Evolutionary conservation across 1,140 invertebrate species (phyloP).

Genomic region (Arctopsyche grandis): DNA sequence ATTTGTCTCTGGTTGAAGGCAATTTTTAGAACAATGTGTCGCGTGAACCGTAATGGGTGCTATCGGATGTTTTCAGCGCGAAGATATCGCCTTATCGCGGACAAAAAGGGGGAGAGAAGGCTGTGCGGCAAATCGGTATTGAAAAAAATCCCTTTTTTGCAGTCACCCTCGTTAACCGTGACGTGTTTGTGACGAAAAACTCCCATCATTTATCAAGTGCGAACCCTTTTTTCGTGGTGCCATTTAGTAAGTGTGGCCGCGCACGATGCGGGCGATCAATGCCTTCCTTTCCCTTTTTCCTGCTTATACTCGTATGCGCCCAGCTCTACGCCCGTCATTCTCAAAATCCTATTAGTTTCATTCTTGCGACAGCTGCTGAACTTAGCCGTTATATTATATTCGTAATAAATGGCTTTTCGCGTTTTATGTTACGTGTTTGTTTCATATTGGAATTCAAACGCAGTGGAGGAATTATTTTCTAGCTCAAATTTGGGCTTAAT

Average conservation of each 20-base stretch:
- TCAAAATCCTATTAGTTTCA: conserved; percentile 22
- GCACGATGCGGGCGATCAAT: conserved; percentile 16
- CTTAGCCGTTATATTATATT: background rate
- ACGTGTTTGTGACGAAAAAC: conserved; percentile 27
- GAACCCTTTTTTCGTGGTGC: conserved; percentile 32
- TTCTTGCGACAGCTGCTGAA: conserved; percentile 20
- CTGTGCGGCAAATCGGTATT: conserved; percentile 15
- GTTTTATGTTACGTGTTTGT: too few relatives aligned
- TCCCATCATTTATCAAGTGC: conserved; percentile 30
- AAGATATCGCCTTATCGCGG: background rate
- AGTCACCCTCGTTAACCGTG: conserved; percentile 26
- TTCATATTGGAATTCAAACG: too few relatives aligned
- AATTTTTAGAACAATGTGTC: too few relatives aligned
- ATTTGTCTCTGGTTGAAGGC: too few relatives aligned
- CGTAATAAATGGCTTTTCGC: too few relatives aligned
- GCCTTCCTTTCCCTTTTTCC: conserved; percentile 13
- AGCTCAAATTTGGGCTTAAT: too few relatives aligned
- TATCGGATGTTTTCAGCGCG: background rate
- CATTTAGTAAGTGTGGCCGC: conserved; percentile 30
- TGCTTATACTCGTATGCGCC: background rate
- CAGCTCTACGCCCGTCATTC: conserved; percentile 1
- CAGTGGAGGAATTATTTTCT: too few relatives aligned
- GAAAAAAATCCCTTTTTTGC: conserved; percentile 22
- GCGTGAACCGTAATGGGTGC: too few relatives aligned
- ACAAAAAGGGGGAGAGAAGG: background rate